These are phyloP conservation scores for Drosophila dunni DNA, from an alignment of 1,140 invertebrate species.

Conservation along the genomic window DNA sequence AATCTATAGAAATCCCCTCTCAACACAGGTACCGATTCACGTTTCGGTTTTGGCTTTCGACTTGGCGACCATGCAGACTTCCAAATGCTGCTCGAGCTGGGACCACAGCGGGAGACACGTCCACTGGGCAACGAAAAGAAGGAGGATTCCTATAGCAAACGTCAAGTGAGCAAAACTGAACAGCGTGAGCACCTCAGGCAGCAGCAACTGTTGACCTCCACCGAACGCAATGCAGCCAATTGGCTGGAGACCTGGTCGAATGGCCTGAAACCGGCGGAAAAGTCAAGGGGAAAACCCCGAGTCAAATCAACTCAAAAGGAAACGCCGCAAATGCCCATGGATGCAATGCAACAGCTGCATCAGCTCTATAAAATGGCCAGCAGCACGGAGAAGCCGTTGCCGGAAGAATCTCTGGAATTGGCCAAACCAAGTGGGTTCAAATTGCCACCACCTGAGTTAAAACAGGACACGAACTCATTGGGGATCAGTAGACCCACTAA, in stretches of 20 bases:
- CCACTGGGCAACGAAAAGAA: slow-evolving; percentile 85
- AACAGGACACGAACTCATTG: slow-evolving; percentile 59
- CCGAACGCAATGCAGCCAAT: slow-evolving; percentile 63
- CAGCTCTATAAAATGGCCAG: slow-evolving; percentile 78
- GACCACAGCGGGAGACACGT: slow-evolving; percentile 90
- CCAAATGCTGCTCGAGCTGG: slow-evolving; percentile 90
- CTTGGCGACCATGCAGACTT: slow-evolving; percentile 92
- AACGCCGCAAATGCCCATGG: slow-evolving; percentile 24
- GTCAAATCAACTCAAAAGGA: slow-evolving; percentile 4
- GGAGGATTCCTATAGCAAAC: slow-evolving; percentile 76
- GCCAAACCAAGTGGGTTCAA: slow-evolving; percentile 61
- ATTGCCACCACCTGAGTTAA: slow-evolving; percentile 59
- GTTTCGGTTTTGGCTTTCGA: slow-evolving; percentile 91
- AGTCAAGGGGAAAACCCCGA: slow-evolving; percentile 7
- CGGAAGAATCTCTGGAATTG: slow-evolving; percentile 30
- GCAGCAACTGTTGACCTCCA: slow-evolving; percentile 61
- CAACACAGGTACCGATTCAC: slow-evolving; percentile 90
- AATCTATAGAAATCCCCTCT: neutral
- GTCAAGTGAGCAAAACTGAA: slow-evolving; percentile 70
- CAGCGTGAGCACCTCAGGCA: slow-evolving; percentile 48
- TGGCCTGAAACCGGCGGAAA: slow-evolving; percentile 66
- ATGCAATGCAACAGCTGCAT: slow-evolving; percentile 74
- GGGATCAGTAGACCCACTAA: slow-evolving; percentile 31
- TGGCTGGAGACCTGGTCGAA: slow-evolving; percentile 80
- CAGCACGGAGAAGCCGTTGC: slow-evolving; percentile 3